A percentile compares a stretch with the other conserved stretches of the same genome.
phyloP scores from a whole-genome alignment of 2,888 invertebrate species.

The Lobophora halterata region DNA sequence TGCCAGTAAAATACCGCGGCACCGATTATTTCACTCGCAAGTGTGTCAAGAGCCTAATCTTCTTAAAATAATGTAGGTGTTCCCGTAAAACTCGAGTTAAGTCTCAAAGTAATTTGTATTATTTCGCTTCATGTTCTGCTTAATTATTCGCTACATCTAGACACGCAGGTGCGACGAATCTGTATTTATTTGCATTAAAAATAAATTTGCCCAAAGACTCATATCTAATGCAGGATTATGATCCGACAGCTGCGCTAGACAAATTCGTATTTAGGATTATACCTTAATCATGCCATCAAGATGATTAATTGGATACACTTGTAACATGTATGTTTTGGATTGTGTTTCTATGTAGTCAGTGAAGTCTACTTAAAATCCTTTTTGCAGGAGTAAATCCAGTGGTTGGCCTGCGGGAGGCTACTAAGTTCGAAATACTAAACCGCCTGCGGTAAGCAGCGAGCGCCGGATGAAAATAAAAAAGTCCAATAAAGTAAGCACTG shows the following conservation, averaged over 20 bases:
- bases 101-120: slow-evolving; percentile 72
- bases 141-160: slow-evolving; percentile 72
- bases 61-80: slow-evolving; percentile 53
- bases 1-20: slow-evolving; percentile 9
- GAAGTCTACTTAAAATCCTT: slow-evolving; percentile 8
- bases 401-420: slow-evolving; percentile 6
- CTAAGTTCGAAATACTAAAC: slow-evolving; percentile 6
- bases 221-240: slow-evolving; percentile 65
- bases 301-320: slow-evolving; percentile 50
- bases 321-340: slow-evolving; percentile 25
- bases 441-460: slow-evolving; percentile 2
- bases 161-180: slow-evolving; percentile 74
- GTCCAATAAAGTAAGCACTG: background rate
- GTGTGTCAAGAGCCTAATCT: slow-evolving; percentile 51
- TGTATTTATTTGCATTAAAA: slow-evolving; percentile 79
- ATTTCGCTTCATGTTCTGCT: slow-evolving; percentile 71
- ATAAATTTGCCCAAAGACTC: slow-evolving; percentile 69
- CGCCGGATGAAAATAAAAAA: slow-evolving; percentile 5
- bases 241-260: slow-evolving; percentile 69
- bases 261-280: slow-evolving; percentile 68
- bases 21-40: slow-evolving; percentile 40
- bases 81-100: slow-evolving; percentile 62
- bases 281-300: slow-evolving; percentile 62
- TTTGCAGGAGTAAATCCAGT: slow-evolving; percentile 7
- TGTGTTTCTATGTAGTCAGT: slow-evolving; percentile 1